Percentiles rank a stretch among this genome's conserved stretches.
Conservation (phyloP, 2,797 vertebrate species). For the Pangasius larnaudii region DNA sequence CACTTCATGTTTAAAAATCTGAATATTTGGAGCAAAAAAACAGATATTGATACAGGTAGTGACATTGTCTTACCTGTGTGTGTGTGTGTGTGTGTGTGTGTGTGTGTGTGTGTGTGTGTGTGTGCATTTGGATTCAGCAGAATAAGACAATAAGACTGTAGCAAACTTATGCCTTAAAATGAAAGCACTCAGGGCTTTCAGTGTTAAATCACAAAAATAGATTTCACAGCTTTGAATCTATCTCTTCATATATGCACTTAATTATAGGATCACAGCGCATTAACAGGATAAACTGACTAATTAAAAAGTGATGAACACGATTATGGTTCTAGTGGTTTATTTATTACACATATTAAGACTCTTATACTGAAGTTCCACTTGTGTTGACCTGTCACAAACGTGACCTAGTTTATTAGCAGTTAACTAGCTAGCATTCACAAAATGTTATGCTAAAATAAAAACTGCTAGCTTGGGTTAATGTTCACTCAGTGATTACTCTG, state of each 20-base stretch:
- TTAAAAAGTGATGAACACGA: not conserved
- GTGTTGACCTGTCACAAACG: not conserved
- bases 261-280: not conserved
- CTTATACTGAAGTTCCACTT: not conserved
- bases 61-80: not conserved
- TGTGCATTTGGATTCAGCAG: not conserved
- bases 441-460: not conserved
- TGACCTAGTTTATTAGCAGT: not conserved
- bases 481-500: slow-evolving; percentile 7
- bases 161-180: not conserved
- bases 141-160: not conserved
- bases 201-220: too few species aligned
- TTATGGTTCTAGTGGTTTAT: not conserved
- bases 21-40: not conserved
- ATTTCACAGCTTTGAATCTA: not conserved
- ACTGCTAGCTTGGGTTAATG: not conserved
- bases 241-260: not conserved
- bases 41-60: not conserved
- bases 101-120: not conserved
- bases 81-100: not conserved
- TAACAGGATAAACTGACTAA: not conserved
- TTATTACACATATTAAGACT: not conserved
- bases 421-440: not conserved
- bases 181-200: too few species aligned
- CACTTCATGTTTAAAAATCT: not conserved